Percentiles rank a stretch among this genome's conserved stretches.
Evolutionary conservation across 2,888 invertebrate genomes (phyloP).

Genomic region (Nemotelus pantherinus): DNA sequence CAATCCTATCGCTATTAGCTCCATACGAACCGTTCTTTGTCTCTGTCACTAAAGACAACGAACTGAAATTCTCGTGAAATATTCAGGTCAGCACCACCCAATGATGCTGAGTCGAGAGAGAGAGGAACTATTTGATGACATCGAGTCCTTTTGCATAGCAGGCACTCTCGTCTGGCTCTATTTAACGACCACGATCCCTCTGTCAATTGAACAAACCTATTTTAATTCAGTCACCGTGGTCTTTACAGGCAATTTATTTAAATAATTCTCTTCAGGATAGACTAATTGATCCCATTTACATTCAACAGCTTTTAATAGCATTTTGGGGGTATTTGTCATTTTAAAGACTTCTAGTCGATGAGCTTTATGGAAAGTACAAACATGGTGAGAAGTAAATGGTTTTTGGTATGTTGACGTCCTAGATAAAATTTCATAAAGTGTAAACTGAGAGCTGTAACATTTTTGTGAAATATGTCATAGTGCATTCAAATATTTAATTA

Average conservation of each 20-base stretch:
- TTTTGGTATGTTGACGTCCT: too few species aligned
- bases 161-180: not conserved
- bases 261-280: conserved; percentile 30
- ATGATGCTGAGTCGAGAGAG: conserved; percentile 16
- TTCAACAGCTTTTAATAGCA: too few species aligned
- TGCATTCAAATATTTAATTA: too few species aligned
- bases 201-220: not conserved
- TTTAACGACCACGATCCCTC: not conserved
- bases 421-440: too few species aligned
- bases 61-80: conserved; percentile 32
- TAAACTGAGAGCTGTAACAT: too few species aligned
- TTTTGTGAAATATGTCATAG: too few species aligned
- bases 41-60: not conserved
- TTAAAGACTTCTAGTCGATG: too few species aligned
- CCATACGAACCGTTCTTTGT: not conserved
- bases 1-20: not conserved
- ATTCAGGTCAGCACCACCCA: conserved; percentile 35
- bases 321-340: too few species aligned
- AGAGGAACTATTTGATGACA: not conserved
- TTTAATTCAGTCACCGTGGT: conserved; percentile 37
- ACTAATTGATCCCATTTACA: not conserved
- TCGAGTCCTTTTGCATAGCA: not conserved
- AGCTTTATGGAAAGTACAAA: too few species aligned
- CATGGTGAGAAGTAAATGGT: too few species aligned
- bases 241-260: conserved; percentile 43